Evolutionary conservation across 2,113 vertebrate genomes (phyloP), one percentile per base, ranked within the genome.

Genomic region (Myrmecophaga tridactyla): DNA sequence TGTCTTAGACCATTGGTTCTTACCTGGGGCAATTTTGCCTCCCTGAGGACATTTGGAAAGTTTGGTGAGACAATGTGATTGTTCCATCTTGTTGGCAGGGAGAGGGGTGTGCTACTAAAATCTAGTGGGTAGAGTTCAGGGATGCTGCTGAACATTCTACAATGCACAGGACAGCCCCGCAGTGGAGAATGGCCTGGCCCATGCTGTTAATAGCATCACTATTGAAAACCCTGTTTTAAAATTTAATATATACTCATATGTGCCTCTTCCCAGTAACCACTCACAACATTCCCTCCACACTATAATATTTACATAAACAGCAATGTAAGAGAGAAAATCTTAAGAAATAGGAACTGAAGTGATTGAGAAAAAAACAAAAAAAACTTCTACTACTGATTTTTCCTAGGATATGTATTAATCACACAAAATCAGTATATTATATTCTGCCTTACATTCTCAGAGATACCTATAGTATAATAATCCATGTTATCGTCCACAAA

Each of bases 391-490:
- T 83, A 76, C 12, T 58, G 21, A 78, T 60, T 93, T 77, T 77
- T 70, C 21, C 25, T 48, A 78, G 39, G 18, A 13, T 58, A 36
- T 60, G n/a, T 72, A 60, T 78, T 90, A 87, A 83, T 60, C 53
- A 56, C 53, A 20, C 27, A n/a, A n/a, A 41, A 29, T 7, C 20
- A 77, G 7, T 62, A 76, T 92, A 77, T 94, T 69, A 82, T 92
- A 77, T 94, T 69, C 27, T 67, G 41, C 17, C 56, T 62, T 84
- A 8, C 2, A 27, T 86, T 92, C 43, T 56, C 60, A 86, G 4
- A 76, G 67, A 77, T 2, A 72, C 17, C 12, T 82, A 0, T 63
- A 76, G 21, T 34, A 29, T 21, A 17, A 86, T 80, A 89, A 86
- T 48, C 17, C 23, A n/a, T 39, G 11, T 75, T 6, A 43, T n/a